Evolutionary conservation across 2,888 invertebrate species (phyloP), one percentile per base, ranked within the genome.

Genomic region (Sipunculus nudus): DNA sequence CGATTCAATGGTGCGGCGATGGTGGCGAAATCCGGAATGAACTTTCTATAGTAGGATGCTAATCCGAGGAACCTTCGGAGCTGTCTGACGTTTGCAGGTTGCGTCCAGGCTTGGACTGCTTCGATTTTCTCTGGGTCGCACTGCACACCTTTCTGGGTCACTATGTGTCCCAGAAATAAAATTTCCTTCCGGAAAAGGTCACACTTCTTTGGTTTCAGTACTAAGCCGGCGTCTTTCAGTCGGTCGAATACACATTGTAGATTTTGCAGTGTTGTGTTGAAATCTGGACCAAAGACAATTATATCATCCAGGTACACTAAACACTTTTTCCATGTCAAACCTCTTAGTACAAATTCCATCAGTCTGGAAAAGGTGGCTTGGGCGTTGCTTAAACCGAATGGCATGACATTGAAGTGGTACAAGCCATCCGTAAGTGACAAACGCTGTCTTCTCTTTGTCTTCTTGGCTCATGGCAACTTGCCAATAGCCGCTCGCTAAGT

Each of bases 131-230:
- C 19, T n/a, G 57, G 57, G 19, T 54, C 61, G n/a, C 50, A 39
- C 23, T 19, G 5, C 2, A 61, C 25, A 5, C 61, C 57, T 13
- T 41, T 19, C 26, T 23, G 13, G 13, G 40, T 41, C 6, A 58
- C 53, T 13, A 58, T 29, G 38, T 61, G 61, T 40, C 61, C 61
- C 21, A 61, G 39, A 29, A 40, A 61, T 16, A 23, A 21, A 6
- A 61, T 52, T 31, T 59, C 54, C 29, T 47, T 39, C 48, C 26
- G 31, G 26, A 53, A 53, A 4, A 71, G 54, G 23, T 26, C 19
- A 53, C 73, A 72, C 54, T 75, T 75, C 23, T 46, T 59, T 2
- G 66, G 61, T 45, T 72, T 67, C 8, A 75, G 31, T 35, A 60
- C 70, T 25, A 77, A 50, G n/a, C 62, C 64, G 31, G 64, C 67